These are phyloP conservation scores for Euzetes globulus DNA, from an alignment of 2,888 invertebrate species.

Conservation along the genomic window DNA sequence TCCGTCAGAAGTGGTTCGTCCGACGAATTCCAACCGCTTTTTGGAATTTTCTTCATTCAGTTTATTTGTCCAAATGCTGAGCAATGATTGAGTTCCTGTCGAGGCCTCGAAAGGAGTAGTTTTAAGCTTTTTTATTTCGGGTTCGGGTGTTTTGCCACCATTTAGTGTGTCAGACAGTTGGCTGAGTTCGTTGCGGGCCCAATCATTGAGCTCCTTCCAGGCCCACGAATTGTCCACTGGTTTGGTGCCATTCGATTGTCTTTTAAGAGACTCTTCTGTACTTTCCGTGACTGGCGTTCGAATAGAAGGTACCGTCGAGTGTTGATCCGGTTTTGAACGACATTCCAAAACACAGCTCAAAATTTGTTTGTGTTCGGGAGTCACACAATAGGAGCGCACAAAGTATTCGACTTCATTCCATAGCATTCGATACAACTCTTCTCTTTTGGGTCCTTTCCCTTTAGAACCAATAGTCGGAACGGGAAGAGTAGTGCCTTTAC, in stretches of 20 bases:
- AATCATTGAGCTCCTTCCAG: constrained; percentile 45
- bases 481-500: constrained; percentile 71
- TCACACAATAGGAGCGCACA: constrained; percentile 66
- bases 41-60: constrained; percentile 48
- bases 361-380: constrained; percentile 67
- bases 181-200: constrained; percentile 12
- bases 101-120: neutral
- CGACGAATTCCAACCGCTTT: constrained; percentile 58
- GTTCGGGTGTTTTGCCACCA: neutral
- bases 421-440: constrained; percentile 82
- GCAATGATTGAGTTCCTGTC: constrained; percentile 50
- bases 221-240: constrained; percentile 41
- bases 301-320: neutral
- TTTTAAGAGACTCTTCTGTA: neutral
- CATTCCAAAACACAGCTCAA: constrained; percentile 73
- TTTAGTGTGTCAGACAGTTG: constrained; percentile 22
- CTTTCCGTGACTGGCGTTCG: neutral
- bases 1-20: constrained; percentile 51
- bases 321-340: neutral
- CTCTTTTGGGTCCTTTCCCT: constrained; percentile 50
- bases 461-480: constrained; percentile 52
- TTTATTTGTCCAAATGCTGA: constrained; percentile 60
- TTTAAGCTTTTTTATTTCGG: neutral
- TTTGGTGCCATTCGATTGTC: neutral
- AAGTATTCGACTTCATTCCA: constrained; percentile 83